Percentiles rank a stretch among this genome's conserved stretches.
These are phyloP conservation scores for Crossocerus cetratus DNA, from an alignment of 2,888 invertebrate genomes.

Conservation along the genomic window DNA sequence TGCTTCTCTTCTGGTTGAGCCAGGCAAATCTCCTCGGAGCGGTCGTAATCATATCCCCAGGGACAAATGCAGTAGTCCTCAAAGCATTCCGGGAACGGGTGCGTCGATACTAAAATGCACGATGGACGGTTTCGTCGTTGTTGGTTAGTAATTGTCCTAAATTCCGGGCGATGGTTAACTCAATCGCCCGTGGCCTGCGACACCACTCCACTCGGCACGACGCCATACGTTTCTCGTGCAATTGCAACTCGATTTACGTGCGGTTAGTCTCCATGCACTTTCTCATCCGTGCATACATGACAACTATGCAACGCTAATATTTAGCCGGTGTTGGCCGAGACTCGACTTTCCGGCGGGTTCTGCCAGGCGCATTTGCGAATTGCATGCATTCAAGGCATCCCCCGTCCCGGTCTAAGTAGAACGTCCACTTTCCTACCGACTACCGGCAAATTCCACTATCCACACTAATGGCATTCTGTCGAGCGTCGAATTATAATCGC, in stretches of 20 bases:
- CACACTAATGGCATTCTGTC: no score
- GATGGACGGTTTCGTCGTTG: conserved; percentile 48
- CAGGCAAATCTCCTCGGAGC: conserved; percentile 71
- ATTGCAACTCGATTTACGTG: conserved; percentile 33
- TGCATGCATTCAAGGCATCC: no score
- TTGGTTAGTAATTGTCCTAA: conserved; percentile 37
- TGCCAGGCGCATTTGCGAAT: no score
- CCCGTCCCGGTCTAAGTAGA: no score
- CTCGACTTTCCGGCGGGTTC: no score
- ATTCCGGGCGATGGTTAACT: conserved; percentile 8
- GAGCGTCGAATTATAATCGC: no score
- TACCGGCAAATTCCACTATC: no score
- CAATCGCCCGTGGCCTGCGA: background rate
- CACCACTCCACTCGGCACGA: background rate
- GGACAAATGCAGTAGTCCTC: conserved; percentile 78
- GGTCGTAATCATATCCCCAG: conserved; percentile 74
- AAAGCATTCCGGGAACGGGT: conserved; percentile 76
- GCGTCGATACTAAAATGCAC: conserved; percentile 72
- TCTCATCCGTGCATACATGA: background rate
- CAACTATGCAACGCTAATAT: background rate
- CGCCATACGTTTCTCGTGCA: conserved; percentile 1
- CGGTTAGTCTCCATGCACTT: conserved; percentile 33
- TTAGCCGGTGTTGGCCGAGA: no score
- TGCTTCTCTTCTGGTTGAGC: conserved; percentile 70
- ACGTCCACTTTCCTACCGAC: no score